phyloP scores from a whole-genome alignment of 2,113 vertebrate species.

The Neodontobutis hainanensis region DNA sequence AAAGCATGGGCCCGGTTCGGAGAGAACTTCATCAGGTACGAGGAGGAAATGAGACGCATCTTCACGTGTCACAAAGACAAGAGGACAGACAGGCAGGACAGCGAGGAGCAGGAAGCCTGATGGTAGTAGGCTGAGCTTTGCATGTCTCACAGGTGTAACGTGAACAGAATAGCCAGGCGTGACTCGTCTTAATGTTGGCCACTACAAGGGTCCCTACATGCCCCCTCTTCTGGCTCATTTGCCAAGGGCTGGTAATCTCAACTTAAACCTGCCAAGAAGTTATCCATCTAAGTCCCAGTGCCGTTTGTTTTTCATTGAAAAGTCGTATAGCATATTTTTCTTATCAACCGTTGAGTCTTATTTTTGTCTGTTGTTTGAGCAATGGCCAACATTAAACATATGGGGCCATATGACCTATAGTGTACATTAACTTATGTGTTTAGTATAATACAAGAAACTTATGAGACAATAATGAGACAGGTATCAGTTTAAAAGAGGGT shows the following conservation, averaged over 20 bases:
- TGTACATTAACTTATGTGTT: background rate
- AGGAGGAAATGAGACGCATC: constrained; percentile 97
- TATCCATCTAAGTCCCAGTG: constrained; percentile 21
- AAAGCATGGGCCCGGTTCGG: constrained; percentile 98
- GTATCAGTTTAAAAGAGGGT: too few species aligned
- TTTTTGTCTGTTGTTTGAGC: background rate
- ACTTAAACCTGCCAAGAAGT: constrained; percentile 52
- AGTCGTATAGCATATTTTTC: too few species aligned
- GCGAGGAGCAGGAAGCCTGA: constrained; percentile 92
- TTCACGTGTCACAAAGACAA: constrained; percentile 95
- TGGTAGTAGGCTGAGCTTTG: constrained; percentile 26
- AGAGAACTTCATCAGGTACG: constrained; percentile 96
- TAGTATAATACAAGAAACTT: too few species aligned
- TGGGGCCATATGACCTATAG: background rate
- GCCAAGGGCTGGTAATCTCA: constrained; percentile 43
- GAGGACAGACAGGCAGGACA: constrained; percentile 90
- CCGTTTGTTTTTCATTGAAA: background rate
- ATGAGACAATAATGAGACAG: too few species aligned
- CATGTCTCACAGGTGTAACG: constrained; percentile 2
- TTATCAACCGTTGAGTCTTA: background rate
- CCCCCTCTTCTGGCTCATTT: constrained; percentile 15
- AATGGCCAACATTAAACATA: background rate
- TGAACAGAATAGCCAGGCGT: constrained; percentile 1
- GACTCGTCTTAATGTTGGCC: constrained; percentile 1
- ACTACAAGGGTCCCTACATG: constrained; percentile 2